Conservation (phyloP, 2,113 vertebrate species). For the Psephotus haematonotus region DNA sequence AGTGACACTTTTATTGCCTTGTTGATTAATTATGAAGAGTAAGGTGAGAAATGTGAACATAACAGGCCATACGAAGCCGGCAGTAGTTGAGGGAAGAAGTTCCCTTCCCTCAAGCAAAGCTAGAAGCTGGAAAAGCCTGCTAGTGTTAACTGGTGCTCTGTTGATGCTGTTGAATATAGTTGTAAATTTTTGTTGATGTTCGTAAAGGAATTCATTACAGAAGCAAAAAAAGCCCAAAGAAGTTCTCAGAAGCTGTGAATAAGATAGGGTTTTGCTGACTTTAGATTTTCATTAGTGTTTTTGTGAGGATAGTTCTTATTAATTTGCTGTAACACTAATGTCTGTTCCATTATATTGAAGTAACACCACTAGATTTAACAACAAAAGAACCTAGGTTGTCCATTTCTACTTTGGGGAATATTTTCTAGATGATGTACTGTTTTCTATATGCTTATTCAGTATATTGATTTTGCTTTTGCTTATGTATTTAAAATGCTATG, state of each 20-base stretch:
- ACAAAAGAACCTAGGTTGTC: neutral
- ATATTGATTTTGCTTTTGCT: neutral
- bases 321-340: neutral
- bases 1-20: neutral
- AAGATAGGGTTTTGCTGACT: neutral
- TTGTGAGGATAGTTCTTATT: neutral
- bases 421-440: neutral
- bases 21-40: neutral
- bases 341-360: neutral
- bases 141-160: neutral
- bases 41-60: neutral
- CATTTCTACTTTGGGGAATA: neutral
- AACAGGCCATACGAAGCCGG: neutral
- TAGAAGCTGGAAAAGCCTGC: neutral
- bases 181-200: neutral
- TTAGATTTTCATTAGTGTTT: neutral
- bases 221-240: neutral
- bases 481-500: neutral
- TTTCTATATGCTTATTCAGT: neutral
- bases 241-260: neutral
- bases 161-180: neutral
- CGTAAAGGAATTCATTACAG: neutral
- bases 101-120: neutral
- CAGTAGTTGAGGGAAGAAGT: neutral
- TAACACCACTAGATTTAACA: neutral